Evolutionary conservation across 2,113 vertebrate genomes (phyloP).

Genomic region (Struthio camelus): DNA sequence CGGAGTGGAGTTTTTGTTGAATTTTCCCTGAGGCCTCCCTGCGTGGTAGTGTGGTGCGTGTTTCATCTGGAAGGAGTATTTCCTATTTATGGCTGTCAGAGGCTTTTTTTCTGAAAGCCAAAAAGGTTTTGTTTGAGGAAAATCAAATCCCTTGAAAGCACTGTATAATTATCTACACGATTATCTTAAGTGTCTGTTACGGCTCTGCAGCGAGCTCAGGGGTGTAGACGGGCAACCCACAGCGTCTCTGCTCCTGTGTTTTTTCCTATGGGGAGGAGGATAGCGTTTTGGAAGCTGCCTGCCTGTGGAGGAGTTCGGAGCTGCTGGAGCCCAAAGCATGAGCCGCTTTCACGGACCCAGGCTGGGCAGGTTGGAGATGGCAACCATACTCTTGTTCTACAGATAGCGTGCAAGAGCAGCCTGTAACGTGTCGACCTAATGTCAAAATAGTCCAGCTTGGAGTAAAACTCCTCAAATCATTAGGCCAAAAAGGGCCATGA

Average conservation of each 20-base stretch:
- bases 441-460: background rate
- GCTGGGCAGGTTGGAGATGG: background rate
- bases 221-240: background rate
- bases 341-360: background rate
- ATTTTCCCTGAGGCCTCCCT: background rate
- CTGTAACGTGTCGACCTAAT: rapidly evolving
- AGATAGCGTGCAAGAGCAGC: background rate
- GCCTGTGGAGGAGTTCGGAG: no score
- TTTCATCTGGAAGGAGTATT: slow-evolving; percentile 8
- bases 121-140: slow-evolving; percentile 46
- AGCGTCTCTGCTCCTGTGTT: rapidly evolving
- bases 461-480: background rate
- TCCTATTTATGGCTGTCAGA: slow-evolving; percentile 28
- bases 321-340: background rate
- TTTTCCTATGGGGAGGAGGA: background rate
- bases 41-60: background rate
- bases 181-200: slow-evolving; percentile 20
- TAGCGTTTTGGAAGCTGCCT: slow-evolving; percentile 1
- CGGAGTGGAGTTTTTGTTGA: background rate
- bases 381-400: background rate
- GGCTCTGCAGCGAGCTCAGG: background rate
- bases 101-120: background rate
- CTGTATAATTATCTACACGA: slow-evolving; percentile 37
- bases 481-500: background rate
- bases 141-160: slow-evolving; percentile 28